These are phyloP conservation scores for Perognathus longimembris DNA, from an alignment of 2,113 vertebrate genomes.

Conservation along the genomic window DNA sequence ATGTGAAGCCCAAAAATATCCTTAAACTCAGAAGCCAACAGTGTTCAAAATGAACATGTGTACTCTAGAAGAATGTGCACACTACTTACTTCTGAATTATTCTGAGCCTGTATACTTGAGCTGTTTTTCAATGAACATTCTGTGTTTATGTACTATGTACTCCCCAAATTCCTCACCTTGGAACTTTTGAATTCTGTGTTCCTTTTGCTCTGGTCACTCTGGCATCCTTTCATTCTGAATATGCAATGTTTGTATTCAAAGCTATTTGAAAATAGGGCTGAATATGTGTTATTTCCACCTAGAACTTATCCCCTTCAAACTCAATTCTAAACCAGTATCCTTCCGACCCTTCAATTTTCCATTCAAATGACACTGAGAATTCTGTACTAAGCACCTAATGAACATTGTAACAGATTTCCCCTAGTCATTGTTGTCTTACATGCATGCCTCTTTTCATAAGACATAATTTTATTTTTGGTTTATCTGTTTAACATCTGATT, in stretches of 20 bases:
- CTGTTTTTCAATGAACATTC: neutral
- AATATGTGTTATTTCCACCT: neutral
- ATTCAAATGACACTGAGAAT: slow-evolving; percentile 1
- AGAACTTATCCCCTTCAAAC: neutral
- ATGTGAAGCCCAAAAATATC: too few species aligned
- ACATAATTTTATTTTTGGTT: slow-evolving; percentile 18
- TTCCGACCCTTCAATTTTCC: neutral
- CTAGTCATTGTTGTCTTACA: neutral
- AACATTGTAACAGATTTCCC: neutral
- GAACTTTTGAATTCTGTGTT: neutral
- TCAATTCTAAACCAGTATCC: neutral
- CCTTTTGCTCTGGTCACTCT: neutral
- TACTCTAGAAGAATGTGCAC: neutral
- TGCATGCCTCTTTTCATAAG: neutral
- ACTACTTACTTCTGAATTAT: slow-evolving; percentile 30
- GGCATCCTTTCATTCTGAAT: slow-evolving; percentile 34
- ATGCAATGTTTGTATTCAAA: neutral
- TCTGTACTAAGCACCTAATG: neutral
- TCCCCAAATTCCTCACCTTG: neutral
- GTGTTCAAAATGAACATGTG: slow-evolving; percentile 31
- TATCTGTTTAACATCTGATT: slow-evolving; percentile 33
- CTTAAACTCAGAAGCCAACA: slow-evolving; percentile 45
- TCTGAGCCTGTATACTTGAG: neutral
- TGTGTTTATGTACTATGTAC: neutral
- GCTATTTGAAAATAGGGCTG: neutral